These are phyloP conservation scores for Sus cebifrons DNA, from an alignment of 2,797 vertebrate species.

Conservation along the genomic window DNA sequence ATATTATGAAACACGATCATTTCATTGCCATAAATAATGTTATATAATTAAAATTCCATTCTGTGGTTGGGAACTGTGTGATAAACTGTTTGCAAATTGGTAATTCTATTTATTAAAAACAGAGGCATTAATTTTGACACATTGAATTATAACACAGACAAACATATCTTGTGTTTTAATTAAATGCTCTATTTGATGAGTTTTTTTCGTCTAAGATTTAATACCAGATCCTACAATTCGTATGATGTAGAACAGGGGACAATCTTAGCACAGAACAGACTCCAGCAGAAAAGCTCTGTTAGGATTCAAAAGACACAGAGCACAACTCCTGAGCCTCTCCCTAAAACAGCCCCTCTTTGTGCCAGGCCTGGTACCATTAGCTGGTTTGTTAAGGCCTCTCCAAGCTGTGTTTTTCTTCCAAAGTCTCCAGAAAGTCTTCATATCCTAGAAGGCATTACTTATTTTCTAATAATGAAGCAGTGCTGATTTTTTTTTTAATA, in stretches of 20 bases:
- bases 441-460: conserved; percentile 62
- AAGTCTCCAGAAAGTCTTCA: conserved; percentile 28
- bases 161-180: conserved; percentile 91
- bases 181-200: conserved; percentile 89
- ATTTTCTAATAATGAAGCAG: conserved; percentile 84
- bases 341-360: background rate
- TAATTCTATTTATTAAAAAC: conserved; percentile 92
- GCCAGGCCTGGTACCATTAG: background rate
- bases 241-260: background rate
- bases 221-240: conserved; percentile 65
- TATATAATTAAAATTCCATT: conserved; percentile 89
- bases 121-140: conserved; percentile 90
- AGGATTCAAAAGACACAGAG: conserved; percentile 10
- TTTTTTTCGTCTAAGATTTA: conserved; percentile 85
- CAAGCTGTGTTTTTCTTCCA: conserved; percentile 66
- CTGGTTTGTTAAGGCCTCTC: background rate
- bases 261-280: background rate
- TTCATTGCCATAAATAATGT: conserved; percentile 87
- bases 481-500: conserved; percentile 84
- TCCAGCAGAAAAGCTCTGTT: fast-evolving
- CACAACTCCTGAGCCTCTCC: background rate
- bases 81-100: conserved; percentile 90
- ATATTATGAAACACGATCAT: conserved; percentile 45
- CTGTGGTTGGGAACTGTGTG: conserved; percentile 84
- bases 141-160: conserved; percentile 89